A percentile compares a stretch with the other conserved stretches of the same genome.
phyloP scores from a whole-genome alignment of 2,888 invertebrate species.

The Lypha dubia region DNA sequence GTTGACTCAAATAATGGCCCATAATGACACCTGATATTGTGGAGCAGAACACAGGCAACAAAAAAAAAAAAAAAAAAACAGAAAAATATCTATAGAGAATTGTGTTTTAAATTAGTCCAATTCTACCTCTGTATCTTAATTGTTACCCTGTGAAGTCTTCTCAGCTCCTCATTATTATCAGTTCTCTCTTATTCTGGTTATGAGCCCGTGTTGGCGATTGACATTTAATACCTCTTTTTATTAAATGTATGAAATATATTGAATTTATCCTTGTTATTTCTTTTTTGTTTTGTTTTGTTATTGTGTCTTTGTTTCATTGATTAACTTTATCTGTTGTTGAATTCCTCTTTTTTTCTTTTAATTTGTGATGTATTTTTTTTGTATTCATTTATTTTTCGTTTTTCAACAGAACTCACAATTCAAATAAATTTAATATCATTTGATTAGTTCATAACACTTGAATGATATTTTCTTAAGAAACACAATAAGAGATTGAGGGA shows the following conservation, averaged over 20 bases:
- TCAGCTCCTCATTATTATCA: background rate
- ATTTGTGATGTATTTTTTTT: slow-evolving; percentile 7
- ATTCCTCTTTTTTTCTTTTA: slow-evolving; percentile 6
- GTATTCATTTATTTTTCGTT: slow-evolving; percentile 45
- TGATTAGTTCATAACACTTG: slow-evolving; percentile 82
- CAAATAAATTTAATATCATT: slow-evolving; percentile 83
- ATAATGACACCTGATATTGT: slow-evolving; percentile 82
- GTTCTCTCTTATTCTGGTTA: background rate
- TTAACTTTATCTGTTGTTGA: slow-evolving; percentile 60
- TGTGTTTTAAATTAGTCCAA: slow-evolving; percentile 35
- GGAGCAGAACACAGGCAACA: slow-evolving; percentile 41
- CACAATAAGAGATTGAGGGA: slow-evolving; percentile 35
- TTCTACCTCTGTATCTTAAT: slow-evolving; percentile 32
- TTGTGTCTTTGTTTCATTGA: slow-evolving; percentile 54
- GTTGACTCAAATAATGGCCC: slow-evolving; percentile 81
- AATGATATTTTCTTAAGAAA: slow-evolving; percentile 74
- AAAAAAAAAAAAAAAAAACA: too few relatives aligned
- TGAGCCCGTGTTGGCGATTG: slow-evolving; percentile 50
- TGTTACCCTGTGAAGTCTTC: background rate
- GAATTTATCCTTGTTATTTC: slow-evolving; percentile 56
- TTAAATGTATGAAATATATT: slow-evolving; percentile 67
- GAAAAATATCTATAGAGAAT: slow-evolving; percentile 44
- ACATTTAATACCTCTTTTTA: slow-evolving; percentile 68
- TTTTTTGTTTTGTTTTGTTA: too few relatives aligned
- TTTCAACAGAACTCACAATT: slow-evolving; percentile 82